Conservation (phyloP, 2,888 invertebrate genomes). For the Pterostichus niger region DNA sequence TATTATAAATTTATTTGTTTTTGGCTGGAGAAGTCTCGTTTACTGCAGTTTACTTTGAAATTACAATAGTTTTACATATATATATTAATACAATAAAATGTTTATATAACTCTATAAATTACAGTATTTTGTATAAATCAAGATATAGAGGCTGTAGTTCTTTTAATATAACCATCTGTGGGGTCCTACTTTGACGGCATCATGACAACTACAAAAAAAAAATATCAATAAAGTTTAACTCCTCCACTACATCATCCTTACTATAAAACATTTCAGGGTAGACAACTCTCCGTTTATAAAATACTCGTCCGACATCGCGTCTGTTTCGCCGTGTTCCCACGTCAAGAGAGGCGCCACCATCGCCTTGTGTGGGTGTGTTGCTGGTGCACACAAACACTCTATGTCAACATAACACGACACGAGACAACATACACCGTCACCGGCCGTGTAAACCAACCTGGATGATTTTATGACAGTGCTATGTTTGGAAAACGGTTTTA, state of each 20-base stretch:
- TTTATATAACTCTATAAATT: too few relatives aligned
- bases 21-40: too few relatives aligned
- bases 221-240: background rate
- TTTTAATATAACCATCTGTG: too few relatives aligned
- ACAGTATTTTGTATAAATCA: too few relatives aligned
- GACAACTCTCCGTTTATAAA: background rate
- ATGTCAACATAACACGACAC: constrained; percentile 53
- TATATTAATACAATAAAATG: too few relatives aligned
- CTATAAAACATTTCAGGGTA: constrained; percentile 22
- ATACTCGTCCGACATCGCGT: background rate
- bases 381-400: constrained; percentile 53
- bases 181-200: too few relatives aligned
- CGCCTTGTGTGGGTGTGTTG: constrained; percentile 54
- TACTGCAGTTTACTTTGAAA: too few relatives aligned
- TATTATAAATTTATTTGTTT: too few relatives aligned
- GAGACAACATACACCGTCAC: background rate
- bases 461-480: constrained; percentile 10
- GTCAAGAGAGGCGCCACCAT: constrained; percentile 55
- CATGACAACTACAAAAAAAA: background rate
- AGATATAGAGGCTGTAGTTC: too few relatives aligned
- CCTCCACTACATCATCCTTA: background rate
- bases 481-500: constrained; percentile 31
- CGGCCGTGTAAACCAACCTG: constrained; percentile 31
- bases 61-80: too few relatives aligned
- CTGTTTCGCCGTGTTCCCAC: constrained; percentile 54